Evolutionary conservation across 2,797 vertebrate species (phyloP).

Genomic region (Bucorvus abyssinicus): DNA sequence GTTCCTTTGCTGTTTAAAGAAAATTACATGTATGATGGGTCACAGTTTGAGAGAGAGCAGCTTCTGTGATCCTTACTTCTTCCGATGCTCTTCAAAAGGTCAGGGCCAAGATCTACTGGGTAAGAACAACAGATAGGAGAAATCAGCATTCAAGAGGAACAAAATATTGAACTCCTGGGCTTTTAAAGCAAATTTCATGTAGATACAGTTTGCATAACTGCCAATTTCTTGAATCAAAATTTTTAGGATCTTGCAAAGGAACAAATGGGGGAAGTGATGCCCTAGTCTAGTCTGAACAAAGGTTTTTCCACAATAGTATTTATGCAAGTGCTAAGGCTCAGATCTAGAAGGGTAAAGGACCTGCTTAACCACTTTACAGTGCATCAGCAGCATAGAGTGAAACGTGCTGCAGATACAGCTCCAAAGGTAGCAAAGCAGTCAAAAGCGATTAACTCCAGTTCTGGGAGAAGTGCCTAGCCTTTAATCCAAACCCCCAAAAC

Average conservation of each 20-base stretch:
- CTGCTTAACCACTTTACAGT: neutral
- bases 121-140: neutral
- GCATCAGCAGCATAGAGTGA: neutral
- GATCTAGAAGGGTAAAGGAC: neutral
- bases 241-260: neutral
- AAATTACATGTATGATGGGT: neutral
- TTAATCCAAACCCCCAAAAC: neutral
- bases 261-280: neutral
- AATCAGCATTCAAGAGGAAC: neutral
- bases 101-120: neutral
- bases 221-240: neutral
- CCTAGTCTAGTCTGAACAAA: neutral
- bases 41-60: neutral
- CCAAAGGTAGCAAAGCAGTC: neutral
- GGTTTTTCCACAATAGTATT: neutral
- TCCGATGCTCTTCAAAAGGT: neutral
- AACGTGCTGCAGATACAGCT: neutral
- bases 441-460: neutral
- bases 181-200: neutral
- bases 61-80: neutral
- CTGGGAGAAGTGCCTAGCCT: neutral
- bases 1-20: neutral
- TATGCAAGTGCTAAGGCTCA: neutral
- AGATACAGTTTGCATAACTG: neutral
- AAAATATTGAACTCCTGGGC: neutral